Evolutionary conservation across 2,113 vertebrate species (phyloP).

Genomic region (Melanotaenia duboulayi): DNA sequence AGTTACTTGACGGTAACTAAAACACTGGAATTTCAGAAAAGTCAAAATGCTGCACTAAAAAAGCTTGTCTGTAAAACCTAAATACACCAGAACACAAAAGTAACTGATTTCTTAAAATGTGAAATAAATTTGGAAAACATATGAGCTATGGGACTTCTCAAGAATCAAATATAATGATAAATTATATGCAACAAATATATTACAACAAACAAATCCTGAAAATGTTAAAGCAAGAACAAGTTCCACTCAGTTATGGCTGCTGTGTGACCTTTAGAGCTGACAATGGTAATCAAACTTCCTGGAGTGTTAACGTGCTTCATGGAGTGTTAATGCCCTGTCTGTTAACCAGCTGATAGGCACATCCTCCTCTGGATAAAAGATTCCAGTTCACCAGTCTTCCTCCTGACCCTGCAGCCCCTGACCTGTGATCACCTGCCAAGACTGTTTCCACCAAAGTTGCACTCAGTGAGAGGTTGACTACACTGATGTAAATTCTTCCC

Average conservation of each 20-base stretch:
- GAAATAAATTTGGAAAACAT: too few relatives aligned
- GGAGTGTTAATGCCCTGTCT: slow-evolving; percentile 43
- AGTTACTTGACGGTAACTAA: too few relatives aligned
- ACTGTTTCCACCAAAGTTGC: slow-evolving; percentile 32
- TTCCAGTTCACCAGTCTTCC: slow-evolving; percentile 54
- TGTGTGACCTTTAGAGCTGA: slow-evolving; percentile 54
- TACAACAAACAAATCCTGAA: too few relatives aligned
- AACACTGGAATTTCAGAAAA: too few relatives aligned
- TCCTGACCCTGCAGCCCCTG: slow-evolving; percentile 64
- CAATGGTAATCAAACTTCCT: slow-evolving; percentile 52
- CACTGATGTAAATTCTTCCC: slow-evolving; percentile 32
- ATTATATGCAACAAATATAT: too few relatives aligned
- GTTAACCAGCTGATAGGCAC: slow-evolving; percentile 48
- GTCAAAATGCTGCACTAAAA: too few relatives aligned
- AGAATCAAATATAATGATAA: too few relatives aligned
- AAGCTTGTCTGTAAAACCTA: too few relatives aligned
- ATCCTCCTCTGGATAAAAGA: slow-evolving; percentile 39
- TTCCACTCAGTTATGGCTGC: slow-evolving; percentile 7
- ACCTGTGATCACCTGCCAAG: slow-evolving; percentile 74
- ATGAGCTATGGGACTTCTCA: too few relatives aligned
- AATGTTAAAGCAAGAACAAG: background rate
- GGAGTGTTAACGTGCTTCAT: slow-evolving; percentile 55
- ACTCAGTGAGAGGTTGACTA: slow-evolving; percentile 10
- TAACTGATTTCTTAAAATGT: too few relatives aligned
- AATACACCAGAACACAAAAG: too few relatives aligned